A percentile compares a stretch with the other conserved stretches of the same genome.
Evolutionary conservation across 2,888 invertebrate genomes (phyloP).

Genomic region (Petrophora chlorosata): DNA sequence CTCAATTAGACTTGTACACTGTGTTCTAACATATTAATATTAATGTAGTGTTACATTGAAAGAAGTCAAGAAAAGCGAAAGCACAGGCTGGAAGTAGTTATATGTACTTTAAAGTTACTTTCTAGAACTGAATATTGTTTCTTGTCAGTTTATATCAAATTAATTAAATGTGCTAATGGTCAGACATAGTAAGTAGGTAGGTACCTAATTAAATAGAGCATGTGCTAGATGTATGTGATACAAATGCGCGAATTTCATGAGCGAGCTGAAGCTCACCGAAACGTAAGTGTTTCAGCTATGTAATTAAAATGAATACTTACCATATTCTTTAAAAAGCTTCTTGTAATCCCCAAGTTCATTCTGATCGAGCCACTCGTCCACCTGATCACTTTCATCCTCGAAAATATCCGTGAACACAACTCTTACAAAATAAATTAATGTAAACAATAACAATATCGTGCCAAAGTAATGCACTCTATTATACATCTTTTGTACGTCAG

Average conservation of each 20-base stretch:
- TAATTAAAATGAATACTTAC: slow-evolving; percentile 75
- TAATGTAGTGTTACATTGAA: too few species aligned
- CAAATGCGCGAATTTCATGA: neutral
- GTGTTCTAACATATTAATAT: too few species aligned
- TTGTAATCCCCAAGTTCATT: slow-evolving; percentile 88
- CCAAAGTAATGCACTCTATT: slow-evolving; percentile 63
- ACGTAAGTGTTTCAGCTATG: neutral
- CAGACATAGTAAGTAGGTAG: too few species aligned
- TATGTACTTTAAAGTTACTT: too few species aligned
- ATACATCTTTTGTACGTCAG: slow-evolving; percentile 56
- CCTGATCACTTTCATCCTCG: slow-evolving; percentile 84
- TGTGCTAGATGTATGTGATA: too few species aligned
- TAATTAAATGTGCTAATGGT: too few species aligned
- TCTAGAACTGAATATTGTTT: too few species aligned
- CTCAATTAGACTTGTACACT: too few species aligned
- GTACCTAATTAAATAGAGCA: too few species aligned
- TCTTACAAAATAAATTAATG: slow-evolving; percentile 63
- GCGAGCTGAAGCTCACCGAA: neutral
- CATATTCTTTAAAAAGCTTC: slow-evolving; percentile 87
- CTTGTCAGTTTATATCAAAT: too few species aligned
- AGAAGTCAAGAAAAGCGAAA: too few species aligned
- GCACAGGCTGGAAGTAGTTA: too few species aligned
- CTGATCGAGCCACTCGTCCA: slow-evolving; percentile 90
- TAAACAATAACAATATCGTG: slow-evolving; percentile 62
- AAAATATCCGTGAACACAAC: slow-evolving; percentile 68